Base-by-base conservation (phyloP, 2,797 vertebrate species). In the Ispidina lecontei region DNA sequence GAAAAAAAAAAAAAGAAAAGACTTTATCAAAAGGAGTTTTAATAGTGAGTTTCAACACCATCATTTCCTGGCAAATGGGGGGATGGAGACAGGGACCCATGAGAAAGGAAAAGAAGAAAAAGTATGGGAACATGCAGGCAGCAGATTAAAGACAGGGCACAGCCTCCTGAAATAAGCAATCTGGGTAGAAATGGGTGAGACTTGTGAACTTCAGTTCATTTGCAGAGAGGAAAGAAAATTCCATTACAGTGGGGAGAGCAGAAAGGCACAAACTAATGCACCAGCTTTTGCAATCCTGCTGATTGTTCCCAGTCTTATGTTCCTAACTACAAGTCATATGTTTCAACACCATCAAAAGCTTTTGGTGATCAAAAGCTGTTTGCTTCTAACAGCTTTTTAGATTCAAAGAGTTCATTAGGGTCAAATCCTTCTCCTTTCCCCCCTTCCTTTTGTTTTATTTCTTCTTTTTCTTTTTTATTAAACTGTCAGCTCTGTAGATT, bases 351-450 rank as follows among this genome's bases (percentile, higher is more conserved):
- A 64, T 31, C 62, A 79, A 88, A 88, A 89, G 44, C 69, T 84
- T 75, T 52, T 21, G 33, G 69, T 68, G 46, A 93, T 93, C 68
- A 90, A 89, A 95, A 90, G 17, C 12, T 71, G 46, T 74, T 89
- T 74, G 72, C 51, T 84, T 87, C n/a, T 68, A 84, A 76, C 17
- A 87, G 60, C 37, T 83, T 87, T 85, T 77, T 28, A 73, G 75
- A 80, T 43, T 41, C 51, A 80, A 76, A 76, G 54, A 62, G 64
- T 64, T 82, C 64, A 79, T 12, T 10, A 44, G n/a, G 51, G 65
- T 83, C 70, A 76, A 79, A 82, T 41, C 21, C 26, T 73, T 62
- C 67, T 28, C 17, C 10, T 11, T 1, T 1, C 1, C 13, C 15
- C 20, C 5, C 18, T 43, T 76, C 28, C 59, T 26, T 28, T 25